Percentiles rank a stretch among this genome's conserved stretches.
These are phyloP conservation scores for Lycocerus yunnanus DNA, from an alignment of 2,888 invertebrate species.

Conservation along the genomic window DNA sequence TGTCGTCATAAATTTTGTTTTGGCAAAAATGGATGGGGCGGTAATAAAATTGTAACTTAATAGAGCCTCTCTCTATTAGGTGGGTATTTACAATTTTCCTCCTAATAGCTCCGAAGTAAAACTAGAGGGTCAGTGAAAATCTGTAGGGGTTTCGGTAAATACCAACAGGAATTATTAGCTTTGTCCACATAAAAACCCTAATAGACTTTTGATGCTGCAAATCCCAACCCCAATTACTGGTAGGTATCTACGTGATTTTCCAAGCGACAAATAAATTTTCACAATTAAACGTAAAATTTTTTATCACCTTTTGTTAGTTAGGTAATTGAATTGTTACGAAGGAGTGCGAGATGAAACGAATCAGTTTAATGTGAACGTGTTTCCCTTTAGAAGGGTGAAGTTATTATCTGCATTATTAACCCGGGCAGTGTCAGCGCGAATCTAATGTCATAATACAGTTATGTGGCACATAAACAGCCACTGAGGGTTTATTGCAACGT, in stretches of 20 bases:
- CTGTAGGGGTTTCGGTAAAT: conserved; percentile 22
- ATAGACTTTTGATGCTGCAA: conserved; percentile 37
- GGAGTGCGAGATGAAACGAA: conserved; percentile 16
- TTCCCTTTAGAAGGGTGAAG: conserved; percentile 34
- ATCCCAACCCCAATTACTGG: conserved; percentile 14
- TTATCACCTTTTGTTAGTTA: background rate
- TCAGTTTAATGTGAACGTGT: conserved; percentile 23
- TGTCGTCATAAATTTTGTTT: background rate
- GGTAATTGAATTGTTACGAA: conserved; percentile 9
- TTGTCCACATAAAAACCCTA: conserved; percentile 38
- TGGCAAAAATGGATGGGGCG: background rate
- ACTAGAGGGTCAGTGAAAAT: conserved; percentile 29
- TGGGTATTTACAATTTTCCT: conserved; percentile 31
- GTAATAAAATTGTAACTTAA: conserved; percentile 10
- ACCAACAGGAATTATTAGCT: conserved; percentile 29
- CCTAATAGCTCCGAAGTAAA: conserved; percentile 29
- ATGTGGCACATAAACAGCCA: conserved; percentile 43
- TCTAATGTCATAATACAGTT: conserved; percentile 49
- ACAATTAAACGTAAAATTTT: background rate
- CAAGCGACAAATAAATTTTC: background rate
- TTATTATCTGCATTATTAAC: conserved; percentile 50
- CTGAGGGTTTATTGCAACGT: conserved; percentile 38
- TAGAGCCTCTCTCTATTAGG: conserved; percentile 15
- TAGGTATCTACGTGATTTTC: background rate
- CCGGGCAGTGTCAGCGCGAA: conserved; percentile 43